Percentiles rank a stretch among this genome's conserved stretches.
These are phyloP conservation scores for Ditula angustiorana DNA, from an alignment of 2,888 invertebrate genomes.

Conservation along the genomic window DNA sequence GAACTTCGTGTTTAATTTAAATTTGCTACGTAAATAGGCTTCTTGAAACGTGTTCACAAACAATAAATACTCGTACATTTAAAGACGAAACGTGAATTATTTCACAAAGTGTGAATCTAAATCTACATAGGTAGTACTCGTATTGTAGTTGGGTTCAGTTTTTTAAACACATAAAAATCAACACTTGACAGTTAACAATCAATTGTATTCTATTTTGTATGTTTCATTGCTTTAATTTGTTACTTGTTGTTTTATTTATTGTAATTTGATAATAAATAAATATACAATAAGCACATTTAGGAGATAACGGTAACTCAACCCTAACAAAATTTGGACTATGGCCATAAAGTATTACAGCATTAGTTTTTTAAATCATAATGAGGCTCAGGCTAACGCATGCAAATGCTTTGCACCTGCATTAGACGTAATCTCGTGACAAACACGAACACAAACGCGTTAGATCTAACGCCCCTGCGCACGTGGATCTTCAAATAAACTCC, in stretches of 20 bases:
- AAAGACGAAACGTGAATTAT: too few species aligned
- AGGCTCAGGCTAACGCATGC: neutral
- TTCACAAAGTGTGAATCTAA: too few species aligned
- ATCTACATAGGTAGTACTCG: too few species aligned
- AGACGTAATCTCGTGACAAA: slow-evolving; percentile 9
- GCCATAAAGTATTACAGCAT: neutral
- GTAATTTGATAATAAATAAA: too few species aligned
- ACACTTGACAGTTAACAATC: too few species aligned
- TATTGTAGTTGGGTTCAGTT: too few species aligned
- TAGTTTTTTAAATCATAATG: neutral
- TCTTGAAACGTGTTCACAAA: neutral
- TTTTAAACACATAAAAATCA: too few species aligned
- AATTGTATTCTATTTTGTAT: too few species aligned
- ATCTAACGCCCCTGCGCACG: slow-evolving; percentile 21
- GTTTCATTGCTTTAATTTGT: too few species aligned
- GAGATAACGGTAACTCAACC: neutral
- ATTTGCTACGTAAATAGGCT: neutral
- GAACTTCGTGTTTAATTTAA: slow-evolving; percentile 6
- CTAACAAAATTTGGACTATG: neutral
- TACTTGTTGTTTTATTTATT: too few species aligned
- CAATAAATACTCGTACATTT: too few species aligned
- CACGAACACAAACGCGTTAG: slow-evolving; percentile 2
- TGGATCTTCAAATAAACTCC: slow-evolving; percentile 7
- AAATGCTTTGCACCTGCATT: slow-evolving; percentile 61
- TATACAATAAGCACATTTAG: too few species aligned